Base-by-base conservation (phyloP, 2,888 invertebrate genomes). In the Drosophila kokeensis region DNA sequence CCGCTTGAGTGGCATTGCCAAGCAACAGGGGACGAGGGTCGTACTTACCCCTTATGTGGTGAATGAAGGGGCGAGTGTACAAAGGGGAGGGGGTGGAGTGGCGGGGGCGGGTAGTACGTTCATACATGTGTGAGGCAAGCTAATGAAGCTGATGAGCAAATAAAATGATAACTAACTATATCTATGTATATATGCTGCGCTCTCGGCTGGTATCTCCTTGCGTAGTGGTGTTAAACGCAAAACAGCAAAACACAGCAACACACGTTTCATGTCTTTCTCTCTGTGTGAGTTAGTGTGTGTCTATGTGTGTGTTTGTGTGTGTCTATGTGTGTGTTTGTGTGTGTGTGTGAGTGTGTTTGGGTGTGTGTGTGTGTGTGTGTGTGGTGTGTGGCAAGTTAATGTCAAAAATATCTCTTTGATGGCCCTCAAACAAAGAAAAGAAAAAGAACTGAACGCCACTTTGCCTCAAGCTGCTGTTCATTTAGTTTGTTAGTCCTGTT, bases 101-200 rank as follows among this genome's bases (percentile, higher is more conserved):
- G 50, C 29, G 7, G 13, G 42, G 45, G 27, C 4, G 24, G 8
- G 1, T 15, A 15, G 13, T 7, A 45, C 45, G 21, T 21, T 45
- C 21, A 45, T 38, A 34, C 52, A 53, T 45, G 58, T 63, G 72
- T 48, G 54, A 27, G 45, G 52, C 48, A 63, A 71, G 60, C 80
- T 79, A 81, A 76, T 78, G 81, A 81, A 81, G 78, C 78, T 82
- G 80, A 82, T 79, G 70, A 61, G 70, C 63, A 79, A 79, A 82
- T 82, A 75, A 79, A 79, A 70, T 74, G 80, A 82, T 82, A 74
- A 58, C 75, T 61, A 79, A 74, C 82, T 69, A 45, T 45, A 45
- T 45, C 7, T 45, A 45, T 15, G 24, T 15, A 40, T 34, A 65
- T 59, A 65, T 64, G 79, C 38, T 60, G 60, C 55, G 60, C 15